Evolutionary conservation across 2,888 invertebrate genomes (phyloP).

Genomic region (Drosophila meridiana): DNA sequence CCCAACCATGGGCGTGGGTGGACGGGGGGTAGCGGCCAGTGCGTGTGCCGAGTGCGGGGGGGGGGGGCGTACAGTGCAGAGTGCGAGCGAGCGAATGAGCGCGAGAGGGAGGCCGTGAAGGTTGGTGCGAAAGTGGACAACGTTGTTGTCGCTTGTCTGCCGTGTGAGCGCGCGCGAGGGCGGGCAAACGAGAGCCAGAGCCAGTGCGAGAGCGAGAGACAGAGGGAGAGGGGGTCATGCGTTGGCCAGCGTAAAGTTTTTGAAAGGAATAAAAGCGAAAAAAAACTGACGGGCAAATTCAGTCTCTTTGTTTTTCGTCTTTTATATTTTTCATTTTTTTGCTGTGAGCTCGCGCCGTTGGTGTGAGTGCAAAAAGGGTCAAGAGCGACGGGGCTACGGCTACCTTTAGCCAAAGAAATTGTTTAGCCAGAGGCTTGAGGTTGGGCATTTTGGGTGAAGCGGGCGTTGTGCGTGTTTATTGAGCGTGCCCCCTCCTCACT

Average conservation of each 20-base stretch:
- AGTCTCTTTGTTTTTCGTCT: constrained; percentile 32
- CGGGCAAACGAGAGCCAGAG: constrained; percentile 10
- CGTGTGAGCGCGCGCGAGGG: constrained; percentile 25
- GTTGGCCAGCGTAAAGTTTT: constrained; percentile 70
- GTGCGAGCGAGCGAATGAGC: constrained; percentile 10
- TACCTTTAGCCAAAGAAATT: constrained; percentile 60
- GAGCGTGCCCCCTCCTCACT: constrained; percentile 18
- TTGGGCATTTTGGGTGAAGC: neutral
- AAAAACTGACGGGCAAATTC: constrained; percentile 37
- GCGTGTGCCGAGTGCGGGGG: constrained; percentile 22
- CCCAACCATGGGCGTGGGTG: constrained; percentile 24
- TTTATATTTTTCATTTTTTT: constrained; percentile 1
- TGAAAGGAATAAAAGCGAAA: constrained; percentile 65
- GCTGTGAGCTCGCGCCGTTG: constrained; percentile 19
- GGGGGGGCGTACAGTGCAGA: neutral
- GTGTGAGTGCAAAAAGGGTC: constrained; percentile 73
- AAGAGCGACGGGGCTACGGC: constrained; percentile 63
- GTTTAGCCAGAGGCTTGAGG: constrained; percentile 31
- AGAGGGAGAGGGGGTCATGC: constrained; percentile 10
- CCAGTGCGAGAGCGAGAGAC: neutral
- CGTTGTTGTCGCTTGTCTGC: constrained; percentile 78
- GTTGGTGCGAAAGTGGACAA: constrained; percentile 76
- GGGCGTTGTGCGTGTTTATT: constrained; percentile 58
- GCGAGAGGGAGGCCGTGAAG: constrained; percentile 11
- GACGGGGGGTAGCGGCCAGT: constrained; percentile 2